Base-by-base conservation (phyloP, 2,888 invertebrate genomes). In the Sycophila texana region DNA sequence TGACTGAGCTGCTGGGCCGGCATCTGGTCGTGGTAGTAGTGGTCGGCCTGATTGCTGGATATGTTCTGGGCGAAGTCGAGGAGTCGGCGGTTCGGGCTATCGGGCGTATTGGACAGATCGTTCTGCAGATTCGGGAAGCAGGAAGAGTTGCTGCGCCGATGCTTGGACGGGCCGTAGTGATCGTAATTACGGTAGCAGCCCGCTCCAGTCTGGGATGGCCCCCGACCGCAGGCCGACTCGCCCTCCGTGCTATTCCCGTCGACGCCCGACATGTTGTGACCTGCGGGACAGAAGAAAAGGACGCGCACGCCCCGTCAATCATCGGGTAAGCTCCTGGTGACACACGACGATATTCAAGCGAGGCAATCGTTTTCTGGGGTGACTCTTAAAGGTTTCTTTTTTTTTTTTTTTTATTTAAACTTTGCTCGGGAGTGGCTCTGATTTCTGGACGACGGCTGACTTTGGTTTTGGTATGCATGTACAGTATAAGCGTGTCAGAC, bases 231-330 rank as follows among this genome's bases (percentile, higher is more conserved):
- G 73, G 91, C 91, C 80, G 92, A 92, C 84, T 93, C 94, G 86
- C 94, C 94, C 87, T 95, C 95, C 87, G 95, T 93, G 91, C 96
- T 96, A 92, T 95, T 96, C 87, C 95, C 96, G 91, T 96, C 96
- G 89, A 93, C 95, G 92, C 96, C 96, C 91, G 96, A 96, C 93
- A 96, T 93, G 93, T 96, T 96, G 94, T 97, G 96, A 93, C 96
- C 97, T 96, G 94, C 14, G 83, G 83, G 82, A 82, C 39, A 79
- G 80, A 78, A 70, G 63, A 61, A 18, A 39, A 63, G 22, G 30
- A 49, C 65, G 74, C 58, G 65, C 61, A 55, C 18, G 68, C 65
- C 49, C 65, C 70, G 63, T 77, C 61, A 80, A 60, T 76, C 39
- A 39, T 47, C 49, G n/a, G 13, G 58, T 14, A 16, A 18, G 12